These are phyloP conservation scores for Drosophila subsilvestris DNA, from an alignment of 2,888 invertebrate genomes.

Conservation along the genomic window DNA sequence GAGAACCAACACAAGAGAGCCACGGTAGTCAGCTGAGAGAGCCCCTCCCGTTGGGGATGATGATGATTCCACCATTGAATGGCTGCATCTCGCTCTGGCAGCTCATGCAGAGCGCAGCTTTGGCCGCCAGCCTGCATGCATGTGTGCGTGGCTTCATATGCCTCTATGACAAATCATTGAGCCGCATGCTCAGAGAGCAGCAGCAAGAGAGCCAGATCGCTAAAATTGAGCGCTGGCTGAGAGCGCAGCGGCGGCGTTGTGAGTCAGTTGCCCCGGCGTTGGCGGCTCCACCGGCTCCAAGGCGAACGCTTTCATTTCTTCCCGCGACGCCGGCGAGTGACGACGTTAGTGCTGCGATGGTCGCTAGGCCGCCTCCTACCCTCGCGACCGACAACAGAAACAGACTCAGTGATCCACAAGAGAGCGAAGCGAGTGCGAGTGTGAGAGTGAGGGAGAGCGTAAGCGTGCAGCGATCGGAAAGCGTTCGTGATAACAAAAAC, in stretches of 20 bases:
- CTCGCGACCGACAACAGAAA: constrained; percentile 16
- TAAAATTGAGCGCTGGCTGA: constrained; percentile 46
- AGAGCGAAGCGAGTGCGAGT: constrained; percentile 3
- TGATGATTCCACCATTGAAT: not conserved
- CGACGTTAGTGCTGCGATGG: constrained; percentile 48
- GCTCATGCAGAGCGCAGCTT: constrained; percentile 52
- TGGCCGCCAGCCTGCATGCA: constrained; percentile 53
- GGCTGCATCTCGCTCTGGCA: constrained; percentile 43
- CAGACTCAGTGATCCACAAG: constrained; percentile 5
- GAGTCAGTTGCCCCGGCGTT: constrained; percentile 22
- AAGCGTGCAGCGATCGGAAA: not conserved
- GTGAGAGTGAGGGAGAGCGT: constrained; percentile 22
- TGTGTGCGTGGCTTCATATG: constrained; percentile 57
- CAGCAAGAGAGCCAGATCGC: constrained; percentile 44
- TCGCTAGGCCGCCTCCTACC: constrained; percentile 12
- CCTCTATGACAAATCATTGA: constrained; percentile 59
- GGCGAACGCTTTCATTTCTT: constrained; percentile 50
- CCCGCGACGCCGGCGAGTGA: constrained; percentile 61
- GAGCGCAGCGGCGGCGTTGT: constrained; percentile 12
- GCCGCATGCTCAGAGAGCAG: constrained; percentile 45
- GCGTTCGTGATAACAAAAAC: constrained; percentile 7
- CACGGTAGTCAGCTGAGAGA: not conserved
- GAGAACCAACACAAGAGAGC: not conserved
- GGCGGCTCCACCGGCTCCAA: constrained; percentile 25
- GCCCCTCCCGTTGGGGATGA: not conserved